Evolutionary conservation across 2,888 invertebrate species (phyloP).

Genomic region (Drosophila phalerata): DNA sequence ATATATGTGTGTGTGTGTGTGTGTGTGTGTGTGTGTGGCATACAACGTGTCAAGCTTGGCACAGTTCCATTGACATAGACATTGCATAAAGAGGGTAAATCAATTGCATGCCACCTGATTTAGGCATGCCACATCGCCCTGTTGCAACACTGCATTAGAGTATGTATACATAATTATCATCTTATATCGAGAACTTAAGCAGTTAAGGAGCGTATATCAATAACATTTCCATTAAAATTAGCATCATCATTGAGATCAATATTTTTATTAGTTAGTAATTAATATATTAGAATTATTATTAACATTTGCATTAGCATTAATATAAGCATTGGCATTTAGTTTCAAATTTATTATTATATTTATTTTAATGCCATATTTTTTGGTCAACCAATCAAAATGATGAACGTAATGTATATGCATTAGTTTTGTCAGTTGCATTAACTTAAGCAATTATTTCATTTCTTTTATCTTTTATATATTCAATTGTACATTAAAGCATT

Average conservation of each 20-base stretch:
- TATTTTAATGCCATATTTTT: too few species aligned
- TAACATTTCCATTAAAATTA: background rate
- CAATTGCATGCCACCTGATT: conserved; percentile 55
- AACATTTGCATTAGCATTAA: too few species aligned
- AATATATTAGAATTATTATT: too few species aligned
- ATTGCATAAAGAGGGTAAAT: conserved; percentile 21
- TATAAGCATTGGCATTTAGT: too few species aligned
- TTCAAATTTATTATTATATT: too few species aligned
- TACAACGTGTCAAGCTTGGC: conserved; percentile 27
- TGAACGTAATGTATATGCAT: background rate
- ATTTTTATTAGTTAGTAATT: background rate
- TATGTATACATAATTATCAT: background rate
- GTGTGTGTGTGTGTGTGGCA: conserved; percentile 2
- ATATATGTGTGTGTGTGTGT: background rate
- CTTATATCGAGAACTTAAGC: background rate
- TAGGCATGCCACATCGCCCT: conserved; percentile 24
- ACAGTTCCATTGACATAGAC: conserved; percentile 48
- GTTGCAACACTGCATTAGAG: background rate
- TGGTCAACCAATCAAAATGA: too few species aligned
- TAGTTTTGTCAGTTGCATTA: background rate
- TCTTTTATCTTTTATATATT: too few species aligned
- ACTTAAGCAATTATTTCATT: too few species aligned
- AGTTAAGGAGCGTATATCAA: background rate
- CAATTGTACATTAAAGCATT: too few species aligned
- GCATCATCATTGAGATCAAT: background rate